Evolutionary conservation across 2,888 invertebrate genomes (phyloP), one percentile per base, ranked within the genome.

Genomic region (Drosophila niveifrons): DNA sequence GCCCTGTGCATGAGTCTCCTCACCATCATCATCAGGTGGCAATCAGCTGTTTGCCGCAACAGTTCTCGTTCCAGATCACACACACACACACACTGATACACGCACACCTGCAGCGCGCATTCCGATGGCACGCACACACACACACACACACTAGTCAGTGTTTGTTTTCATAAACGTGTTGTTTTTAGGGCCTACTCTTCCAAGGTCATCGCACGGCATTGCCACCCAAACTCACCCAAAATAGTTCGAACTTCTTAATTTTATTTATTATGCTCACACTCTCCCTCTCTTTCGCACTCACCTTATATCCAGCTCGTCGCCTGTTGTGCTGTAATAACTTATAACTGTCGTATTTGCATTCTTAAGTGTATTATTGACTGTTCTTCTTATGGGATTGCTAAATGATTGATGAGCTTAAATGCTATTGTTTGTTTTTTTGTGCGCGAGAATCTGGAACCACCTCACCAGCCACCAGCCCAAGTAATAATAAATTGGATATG

Each of bases 171-270:
- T 72, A 72, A 75, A 47, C 75, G 51, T 67, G 58, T 48, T 75
- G 72, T 44, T 72, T 79, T 76, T 77, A 71, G 82, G 85, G 82
- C 75, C 75, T 68, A 51, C 44, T 83, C 81, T 86, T 78, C 77
- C 85, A 86, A 86, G 85, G 85, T 88, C 88, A 73, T 69, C 72
- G 80, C 47, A 70, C 79, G 80, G 74, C 80, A 80, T 79, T 80
- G 80, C 76, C 77, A 76, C 69, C 73, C 68, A 73, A 43, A 51
- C 29, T 50, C 29, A 50, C 50, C 66, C 52, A 62, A 66, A 72
- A 63, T 66, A 66, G 56, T 52, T 59, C 13, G 36, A 50, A 41
- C 23, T 70, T 67, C 15, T 66, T 28, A 18, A 18, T 71, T 66
- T 48, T 43, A 7, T 48, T 34, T 8, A 52, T n/a, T n/a, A 3